phyloP scores from a whole-genome alignment of 2,113 vertebrate genomes.

The Papio anubis region DNA sequence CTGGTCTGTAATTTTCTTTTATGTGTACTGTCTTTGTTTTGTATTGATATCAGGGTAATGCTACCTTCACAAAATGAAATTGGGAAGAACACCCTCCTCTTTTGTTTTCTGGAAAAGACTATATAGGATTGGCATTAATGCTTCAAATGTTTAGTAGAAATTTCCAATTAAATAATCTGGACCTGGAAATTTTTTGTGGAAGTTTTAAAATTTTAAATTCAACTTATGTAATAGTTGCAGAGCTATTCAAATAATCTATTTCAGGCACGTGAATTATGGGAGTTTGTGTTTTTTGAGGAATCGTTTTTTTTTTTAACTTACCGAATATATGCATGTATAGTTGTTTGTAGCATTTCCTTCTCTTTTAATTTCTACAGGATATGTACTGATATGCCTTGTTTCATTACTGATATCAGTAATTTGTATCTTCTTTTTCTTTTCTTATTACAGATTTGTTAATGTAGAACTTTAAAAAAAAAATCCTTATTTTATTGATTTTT shows the following conservation, averaged over 20 bases:
- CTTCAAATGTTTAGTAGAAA: neutral
- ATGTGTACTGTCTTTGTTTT: neutral
- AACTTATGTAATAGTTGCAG: neutral
- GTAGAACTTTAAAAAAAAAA: neutral
- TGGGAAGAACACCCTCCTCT: neutral
- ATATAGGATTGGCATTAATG: neutral
- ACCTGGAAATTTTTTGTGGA: neutral
- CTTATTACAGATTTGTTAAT: neutral
- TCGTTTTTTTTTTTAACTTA: neutral
- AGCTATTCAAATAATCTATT: neutral
- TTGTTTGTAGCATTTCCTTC: neutral
- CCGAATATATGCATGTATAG: neutral
- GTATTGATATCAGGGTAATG: neutral
- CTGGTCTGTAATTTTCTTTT: neutral
- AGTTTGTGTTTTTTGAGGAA: neutral
- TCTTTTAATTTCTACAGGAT: neutral
- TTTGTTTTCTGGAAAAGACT: neutral
- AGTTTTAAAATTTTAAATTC: neutral
- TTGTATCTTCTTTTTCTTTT: neutral
- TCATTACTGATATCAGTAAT: neutral
- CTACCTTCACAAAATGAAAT: neutral
- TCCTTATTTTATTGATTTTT: neutral
- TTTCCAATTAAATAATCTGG: neutral
- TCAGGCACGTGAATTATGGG: neutral
- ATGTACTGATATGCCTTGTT: neutral